Base-by-base conservation (phyloP, 2,888 invertebrate genomes). In the Andrena marginata region DNA sequence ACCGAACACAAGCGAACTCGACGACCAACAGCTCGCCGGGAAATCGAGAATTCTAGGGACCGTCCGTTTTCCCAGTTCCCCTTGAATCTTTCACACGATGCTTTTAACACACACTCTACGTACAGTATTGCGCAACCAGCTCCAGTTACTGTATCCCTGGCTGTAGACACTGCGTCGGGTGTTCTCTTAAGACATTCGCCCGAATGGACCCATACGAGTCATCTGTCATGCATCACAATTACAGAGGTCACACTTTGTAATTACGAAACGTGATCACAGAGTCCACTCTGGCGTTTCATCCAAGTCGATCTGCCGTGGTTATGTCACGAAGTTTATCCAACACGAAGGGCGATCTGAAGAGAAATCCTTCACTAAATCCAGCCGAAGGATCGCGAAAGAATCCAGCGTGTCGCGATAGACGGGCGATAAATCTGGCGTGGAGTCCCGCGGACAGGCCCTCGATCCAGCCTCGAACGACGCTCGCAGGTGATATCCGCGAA, bases 381-480 rank as follows among this genome's bases (percentile, higher is more conserved):
- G 3, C 29, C 59, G 16, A 54, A 42, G 31, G 31, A 60, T 60
- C 69, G 35, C 59, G 35, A 13, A 42, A 29, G 26, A 29, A 76
- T 68, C 62, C 29, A 59, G n/a, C 35, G 8, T 5, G 6, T 29
- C 13, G 23, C 42, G 13, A 26, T 48, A 56, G 20, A 54, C 49
- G 10, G 26, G n/a, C 65, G 20, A 78, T 60, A 54, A 73, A 73
- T 69, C 72, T 20, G 62, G n/a, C 42, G 42, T 80, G 5, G 54
- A 67, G 56, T 49, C 51, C 56, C 48, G 51, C 56, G 35, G 54
- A 65, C 48, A 33, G 60, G 16, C 63, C 8, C 20, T n/a, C 54
- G 63, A 67, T 49, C 42, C 67, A 77, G 42, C 42, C 42, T 42
- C 16, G 42, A 16, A 42, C 42, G 42, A 42, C 42, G 42, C 64